Base-by-base conservation (phyloP, 2,113 vertebrate species). In the Cervus canadensis region DNA sequence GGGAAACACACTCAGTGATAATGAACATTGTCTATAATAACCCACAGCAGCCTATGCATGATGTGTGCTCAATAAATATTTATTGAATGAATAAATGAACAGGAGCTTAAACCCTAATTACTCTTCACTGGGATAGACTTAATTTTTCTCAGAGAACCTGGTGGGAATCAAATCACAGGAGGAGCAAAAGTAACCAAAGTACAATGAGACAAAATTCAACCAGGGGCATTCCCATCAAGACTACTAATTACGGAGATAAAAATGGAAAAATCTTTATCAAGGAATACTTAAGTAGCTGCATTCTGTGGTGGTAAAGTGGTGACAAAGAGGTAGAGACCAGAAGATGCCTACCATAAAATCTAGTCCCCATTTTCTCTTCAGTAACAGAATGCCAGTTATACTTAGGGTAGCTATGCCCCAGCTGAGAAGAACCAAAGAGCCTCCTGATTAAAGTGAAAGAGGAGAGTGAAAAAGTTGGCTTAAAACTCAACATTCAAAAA, bases 101-200 rank as follows among this genome's bases (percentile, higher is more conserved):
- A 79, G 45, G 56, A 97, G 26, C 8, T 67, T 40, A 94, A 96
- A 54, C 62, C 89, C 81, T 60, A 52, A 86, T 57, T 43, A 62
- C 19, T 88, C 71, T 89, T 88, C 82, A 86, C 12, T 79, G 36
- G n/a, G 54, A 21, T 17, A 43, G 43, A 95, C 25, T 57, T 90
- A 33, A 82, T 15, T 33, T 76, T 89, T 81, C 82, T 90, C 21
- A 60, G 96, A 97, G 91, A 36, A 71, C 82, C 94, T 92, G 26
- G 7, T 95, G 84, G 62, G 62, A 93, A 84, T 81, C 23, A 59
- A 89, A 88, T 56, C 78, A 88, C 5, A 74, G 14, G n/a, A 92
- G 48, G 93, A 93, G 83, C 62, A 91, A 94, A 94, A 92, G 60
- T 67, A 82, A 89, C 54, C 59, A 88, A 97, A 67, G 45, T 64